Conservation (phyloP, 2,888 invertebrate genomes). For the Anagyrus pseudococci region DNA sequence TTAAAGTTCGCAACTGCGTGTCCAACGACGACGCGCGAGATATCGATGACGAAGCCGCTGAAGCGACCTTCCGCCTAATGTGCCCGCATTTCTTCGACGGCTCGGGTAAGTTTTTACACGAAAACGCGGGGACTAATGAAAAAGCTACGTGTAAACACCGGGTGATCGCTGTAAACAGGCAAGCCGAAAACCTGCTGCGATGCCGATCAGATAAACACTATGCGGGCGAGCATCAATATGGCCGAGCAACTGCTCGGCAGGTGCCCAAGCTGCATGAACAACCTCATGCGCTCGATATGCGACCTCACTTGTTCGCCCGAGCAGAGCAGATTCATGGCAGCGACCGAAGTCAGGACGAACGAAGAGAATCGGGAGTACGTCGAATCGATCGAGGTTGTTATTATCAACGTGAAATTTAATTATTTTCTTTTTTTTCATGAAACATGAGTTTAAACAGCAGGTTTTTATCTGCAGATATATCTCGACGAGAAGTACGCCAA, state of each 20-base stretch:
- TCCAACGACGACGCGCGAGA: too few species aligned
- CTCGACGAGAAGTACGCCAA: slow-evolving; percentile 70
- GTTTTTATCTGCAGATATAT: slow-evolving; percentile 47
- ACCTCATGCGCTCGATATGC: slow-evolving; percentile 80
- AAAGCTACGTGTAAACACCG: too few species aligned
- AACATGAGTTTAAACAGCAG: background rate
- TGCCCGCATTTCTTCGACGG: too few species aligned
- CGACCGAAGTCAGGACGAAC: slow-evolving; percentile 41
- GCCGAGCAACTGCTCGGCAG: slow-evolving; percentile 76
- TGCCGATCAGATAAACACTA: slow-evolving; percentile 63
- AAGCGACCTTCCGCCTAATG: too few species aligned
- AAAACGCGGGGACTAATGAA: too few species aligned
- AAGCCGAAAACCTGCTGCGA: slow-evolving; percentile 71
- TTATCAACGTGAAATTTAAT: background rate
- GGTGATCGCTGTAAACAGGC: slow-evolving; percentile 47
- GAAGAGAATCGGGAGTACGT: slow-evolving; percentile 24
- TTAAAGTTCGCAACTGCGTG: too few species aligned
- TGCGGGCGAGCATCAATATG: slow-evolving; percentile 66
- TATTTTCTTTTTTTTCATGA: background rate
- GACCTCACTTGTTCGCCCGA: slow-evolving; percentile 80
- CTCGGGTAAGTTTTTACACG: too few species aligned
- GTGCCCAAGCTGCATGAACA: slow-evolving; percentile 83
- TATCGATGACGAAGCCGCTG: too few species aligned
- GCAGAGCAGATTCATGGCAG: slow-evolving; percentile 69
- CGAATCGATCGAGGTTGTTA: slow-evolving; percentile 26